Percentiles rank a stretch among this genome's conserved stretches.
Conservation (phyloP, 2,113 vertebrate genomes). For the Microcebus jonahi region DNA sequence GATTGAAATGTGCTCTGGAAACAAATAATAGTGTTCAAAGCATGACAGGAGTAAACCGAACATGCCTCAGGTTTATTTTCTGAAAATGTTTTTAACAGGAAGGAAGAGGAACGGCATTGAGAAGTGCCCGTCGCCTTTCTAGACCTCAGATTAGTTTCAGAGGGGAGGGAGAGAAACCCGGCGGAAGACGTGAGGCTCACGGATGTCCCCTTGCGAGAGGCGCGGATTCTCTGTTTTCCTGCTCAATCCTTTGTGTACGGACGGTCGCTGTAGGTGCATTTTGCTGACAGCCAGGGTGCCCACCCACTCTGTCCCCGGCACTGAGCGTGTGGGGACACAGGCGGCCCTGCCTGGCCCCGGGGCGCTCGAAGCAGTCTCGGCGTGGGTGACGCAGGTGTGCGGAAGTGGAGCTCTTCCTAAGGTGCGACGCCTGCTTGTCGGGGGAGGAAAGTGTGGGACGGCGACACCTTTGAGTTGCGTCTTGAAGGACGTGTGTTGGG, state of each 20-base stretch:
- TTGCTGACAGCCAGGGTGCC: no score
- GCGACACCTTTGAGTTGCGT: not conserved
- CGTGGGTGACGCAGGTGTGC: not conserved
- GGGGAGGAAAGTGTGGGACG: no score
- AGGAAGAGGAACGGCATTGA: not conserved
- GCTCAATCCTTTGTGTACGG: fast-evolving
- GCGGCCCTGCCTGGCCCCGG: no score
- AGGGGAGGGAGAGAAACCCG: not conserved
- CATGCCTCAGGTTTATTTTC: not conserved
- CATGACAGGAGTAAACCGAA: not conserved
- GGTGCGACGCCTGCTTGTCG: not conserved
- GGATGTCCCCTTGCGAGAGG: not conserved
- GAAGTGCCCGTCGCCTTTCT: not conserved
- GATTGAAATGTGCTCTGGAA: not conserved
- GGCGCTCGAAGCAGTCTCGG: no score
- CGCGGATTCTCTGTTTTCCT: not conserved
- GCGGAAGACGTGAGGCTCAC: fast-evolving
- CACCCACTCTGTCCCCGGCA: fast-evolving
- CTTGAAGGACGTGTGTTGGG: not conserved
- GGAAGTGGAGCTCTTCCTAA: not conserved
- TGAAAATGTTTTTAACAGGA: not conserved
- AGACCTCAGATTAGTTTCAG: not conserved
- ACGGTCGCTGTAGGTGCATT: not conserved
- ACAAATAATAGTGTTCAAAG: not conserved
- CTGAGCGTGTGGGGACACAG: not conserved